Evolutionary conservation across 2,888 invertebrate species (phyloP), one percentile per base, ranked within the genome.

Genomic region (Alviniconcha strummeri): DNA sequence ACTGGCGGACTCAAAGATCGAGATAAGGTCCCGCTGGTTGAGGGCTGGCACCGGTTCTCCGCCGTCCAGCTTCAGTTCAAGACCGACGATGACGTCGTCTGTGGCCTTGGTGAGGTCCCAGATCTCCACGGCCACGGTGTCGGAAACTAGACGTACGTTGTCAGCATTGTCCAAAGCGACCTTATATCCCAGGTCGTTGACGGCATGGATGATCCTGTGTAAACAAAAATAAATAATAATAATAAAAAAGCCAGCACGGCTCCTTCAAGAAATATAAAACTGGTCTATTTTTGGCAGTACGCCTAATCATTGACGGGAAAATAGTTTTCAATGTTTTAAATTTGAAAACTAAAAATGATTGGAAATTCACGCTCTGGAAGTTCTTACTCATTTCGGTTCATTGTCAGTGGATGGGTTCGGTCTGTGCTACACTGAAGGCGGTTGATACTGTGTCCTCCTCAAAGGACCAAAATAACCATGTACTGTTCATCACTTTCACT

Each of bases 111-210:
- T 36, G 9, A 86, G 56, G 52, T 86, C 67, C 72, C 83, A 84
- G n/a, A 84, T 76, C 54, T 86, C 86, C 19, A 84, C 52, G 9
- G 80, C 84, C 0, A 83, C 17, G 64, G 82, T 55, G 56, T 80
- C 75, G 3, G 84, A 60, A 5, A 85, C 84, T 5, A 84, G 15
- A 11, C 82, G 79, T 55, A 76, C 80, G 17, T 56, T n/a, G 15
- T 8, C 52, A 19, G 9, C 52, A 15, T 7, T 56, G 0, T 72
- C 19, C 3, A 56, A 9, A 5, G 5, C 36, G 17, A 85, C 15
- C 54, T 80, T 71, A 9, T 55, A 57, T 17, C 80, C 82, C 15
- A 76, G 67, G 13, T 67, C 19, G 78, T 85, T 83, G 17, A 80
- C 67, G 8, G 78, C 81, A 17, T 69, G 52, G 7, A 78, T n/a